These are phyloP conservation scores for Hafferia zeledoni DNA, from an alignment of 2,797 vertebrate species.

Conservation along the genomic window DNA sequence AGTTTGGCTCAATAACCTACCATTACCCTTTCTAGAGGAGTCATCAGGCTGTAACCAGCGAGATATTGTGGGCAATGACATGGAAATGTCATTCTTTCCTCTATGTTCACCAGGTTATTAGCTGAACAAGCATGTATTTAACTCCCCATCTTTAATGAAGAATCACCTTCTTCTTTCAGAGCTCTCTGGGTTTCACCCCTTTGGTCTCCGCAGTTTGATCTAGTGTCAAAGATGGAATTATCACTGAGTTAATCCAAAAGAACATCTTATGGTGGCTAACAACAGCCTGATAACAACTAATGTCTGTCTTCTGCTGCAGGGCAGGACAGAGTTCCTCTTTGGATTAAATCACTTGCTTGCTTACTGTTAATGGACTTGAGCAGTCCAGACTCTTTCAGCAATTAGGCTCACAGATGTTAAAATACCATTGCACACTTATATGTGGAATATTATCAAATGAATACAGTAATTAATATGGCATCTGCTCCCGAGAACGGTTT, in stretches of 20 bases:
- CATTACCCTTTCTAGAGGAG: slow-evolving; percentile 22
- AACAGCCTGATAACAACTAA: neutral
- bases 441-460: neutral
- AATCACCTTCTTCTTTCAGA: neutral
- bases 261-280: neutral
- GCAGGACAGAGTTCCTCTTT: neutral
- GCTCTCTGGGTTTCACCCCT: neutral
- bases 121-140: slow-evolving; percentile 28
- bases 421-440: neutral
- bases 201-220: neutral
- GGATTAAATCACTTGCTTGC: neutral
- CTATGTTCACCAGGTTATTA: neutral
- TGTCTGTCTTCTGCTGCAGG: neutral
- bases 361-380: neutral
- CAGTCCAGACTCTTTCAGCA: neutral
- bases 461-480: neutral
- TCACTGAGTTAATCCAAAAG: neutral
- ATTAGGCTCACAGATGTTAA: neutral
- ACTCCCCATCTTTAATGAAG: neutral
- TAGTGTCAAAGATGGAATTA: neutral
- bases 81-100: slow-evolving; percentile 9
- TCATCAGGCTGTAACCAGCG: neutral
- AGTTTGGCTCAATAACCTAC: neutral
- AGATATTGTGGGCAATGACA: neutral
- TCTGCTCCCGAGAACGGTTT: slow-evolving; percentile 19